Base-by-base conservation (phyloP, 2,797 vertebrate species). In the Myotis planiceps region DNA sequence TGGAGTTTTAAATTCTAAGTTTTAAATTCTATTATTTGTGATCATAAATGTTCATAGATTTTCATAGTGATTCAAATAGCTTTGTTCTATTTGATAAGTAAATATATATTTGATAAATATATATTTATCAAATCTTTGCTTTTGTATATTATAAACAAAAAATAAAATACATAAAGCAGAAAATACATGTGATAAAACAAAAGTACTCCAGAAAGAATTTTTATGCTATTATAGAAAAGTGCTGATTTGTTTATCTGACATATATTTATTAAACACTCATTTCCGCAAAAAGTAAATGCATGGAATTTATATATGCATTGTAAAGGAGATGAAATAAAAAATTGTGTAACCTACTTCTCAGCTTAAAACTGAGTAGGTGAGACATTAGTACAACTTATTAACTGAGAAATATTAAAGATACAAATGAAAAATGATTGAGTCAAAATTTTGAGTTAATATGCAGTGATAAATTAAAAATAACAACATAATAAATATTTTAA, bases 81-180 rank as follows among this genome's bases (percentile, higher is more conserved):
- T 32, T 91, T 69, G n/a, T 95, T 89, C 21, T 12, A 76, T 89
- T 82, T 69, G 21, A 37, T 53, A 71, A 88, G 47, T 71, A 83
- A 78, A 60, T 88, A 34, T 82, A 51, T 79, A 45, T 82, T 47
- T 32, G n/a, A n/a, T 71, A 83, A 78, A 60, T 88, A 34, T 82
- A 51, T 79, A 45, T 82, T 47, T 32, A 58, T 34, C 12, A 86
- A 42, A 90, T 87, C 5, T 21, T 86, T 74, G 7, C 16, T 66
- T 87, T 94, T 92, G n/a, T 75, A 47, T 78, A 34, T 68, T 55
- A 76, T 88, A 95, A 94, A 94, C 16, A 76, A 65, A 88, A 91
- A 88, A 47, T 71, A 60, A 42, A 42, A 42, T 42, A 42, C 42
- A 42, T 42, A 95, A 94, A 94, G 78, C 16, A 76, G 71, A 88